Percentiles rank a stretch among this genome's conserved stretches.
Conservation (phyloP, 2,888 invertebrate species). For the Tipula unca region DNA sequence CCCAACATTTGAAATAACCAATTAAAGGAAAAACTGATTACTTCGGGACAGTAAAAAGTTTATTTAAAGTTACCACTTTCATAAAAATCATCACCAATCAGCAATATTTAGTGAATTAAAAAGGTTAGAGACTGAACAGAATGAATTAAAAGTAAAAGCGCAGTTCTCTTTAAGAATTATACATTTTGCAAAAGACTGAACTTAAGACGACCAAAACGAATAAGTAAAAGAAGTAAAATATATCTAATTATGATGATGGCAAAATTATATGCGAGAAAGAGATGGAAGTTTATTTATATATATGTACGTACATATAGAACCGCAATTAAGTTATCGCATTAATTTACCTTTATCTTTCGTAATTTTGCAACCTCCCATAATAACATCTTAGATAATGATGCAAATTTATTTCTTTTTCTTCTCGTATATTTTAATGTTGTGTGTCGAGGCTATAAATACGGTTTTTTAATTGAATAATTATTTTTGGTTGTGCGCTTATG, state of each 20-base stretch:
- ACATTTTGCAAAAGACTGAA: no score
- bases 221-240: not conserved
- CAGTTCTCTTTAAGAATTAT: no score
- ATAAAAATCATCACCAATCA: no score
- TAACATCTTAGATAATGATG: not conserved
- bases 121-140: no score
- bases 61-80: no score
- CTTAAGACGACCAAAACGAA: no score
- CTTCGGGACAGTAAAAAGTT: no score
- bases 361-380: not conserved
- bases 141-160: no score
- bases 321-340: not conserved
- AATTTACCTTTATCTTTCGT: not conserved
- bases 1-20: no score
- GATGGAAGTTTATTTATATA: not conserved
- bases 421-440: not conserved
- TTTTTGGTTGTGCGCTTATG: not conserved
- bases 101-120: no score
- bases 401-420: not conserved
- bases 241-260: not conserved
- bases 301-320: no score
- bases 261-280: not conserved
- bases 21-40: no score
- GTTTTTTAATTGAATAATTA: not conserved
- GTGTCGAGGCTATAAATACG: not conserved